Percentiles rank a stretch among this genome's conserved stretches.
Conservation (phyloP, 23 tunicate species). For the Trididemnum miniatum region DNA sequence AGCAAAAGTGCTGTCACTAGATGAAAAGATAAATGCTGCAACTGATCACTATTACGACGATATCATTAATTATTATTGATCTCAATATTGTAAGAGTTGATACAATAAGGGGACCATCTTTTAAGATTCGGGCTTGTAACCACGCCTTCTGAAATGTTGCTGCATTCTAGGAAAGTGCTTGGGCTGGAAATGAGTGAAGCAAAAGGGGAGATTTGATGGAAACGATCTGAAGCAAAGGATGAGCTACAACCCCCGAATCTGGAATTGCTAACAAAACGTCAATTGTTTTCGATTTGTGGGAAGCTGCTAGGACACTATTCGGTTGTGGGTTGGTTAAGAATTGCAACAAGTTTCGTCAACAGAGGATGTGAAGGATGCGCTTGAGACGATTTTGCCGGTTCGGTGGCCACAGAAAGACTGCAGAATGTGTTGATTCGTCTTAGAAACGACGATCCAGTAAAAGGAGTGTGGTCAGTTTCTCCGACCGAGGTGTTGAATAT, state of each 20-base stretch:
- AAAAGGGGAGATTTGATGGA: not conserved
- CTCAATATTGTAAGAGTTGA: not conserved
- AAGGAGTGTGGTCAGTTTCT: slow-evolving; percentile 30
- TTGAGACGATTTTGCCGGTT: not conserved
- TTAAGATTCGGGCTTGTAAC: not conserved
- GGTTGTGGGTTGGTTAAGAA: slow-evolving; percentile 26
- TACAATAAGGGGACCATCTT: not conserved
- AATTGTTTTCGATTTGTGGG: slow-evolving; percentile 24
- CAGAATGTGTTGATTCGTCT: not conserved
- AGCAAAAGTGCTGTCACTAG: not conserved
- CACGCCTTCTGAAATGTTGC: not conserved
- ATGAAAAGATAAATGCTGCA: not conserved
- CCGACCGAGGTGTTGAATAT: not conserved
- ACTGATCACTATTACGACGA: slow-evolving; percentile 25
- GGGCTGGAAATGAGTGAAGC: not conserved
- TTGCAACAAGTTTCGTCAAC: slow-evolving; percentile 26
- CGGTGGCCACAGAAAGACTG: not conserved
- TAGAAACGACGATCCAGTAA: slow-evolving; percentile 1
- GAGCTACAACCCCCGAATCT: not conserved
- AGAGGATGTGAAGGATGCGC: not conserved
- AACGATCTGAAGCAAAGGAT: not conserved
- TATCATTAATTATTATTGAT: not conserved
- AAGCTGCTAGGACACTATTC: slow-evolving; percentile 27
- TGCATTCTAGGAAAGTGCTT: not conserved
- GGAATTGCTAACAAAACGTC: slow-evolving; percentile 9